Evolutionary conservation across 2,888 invertebrate species (phyloP).

Genomic region (Hirtodrosophila alboralis): DNA sequence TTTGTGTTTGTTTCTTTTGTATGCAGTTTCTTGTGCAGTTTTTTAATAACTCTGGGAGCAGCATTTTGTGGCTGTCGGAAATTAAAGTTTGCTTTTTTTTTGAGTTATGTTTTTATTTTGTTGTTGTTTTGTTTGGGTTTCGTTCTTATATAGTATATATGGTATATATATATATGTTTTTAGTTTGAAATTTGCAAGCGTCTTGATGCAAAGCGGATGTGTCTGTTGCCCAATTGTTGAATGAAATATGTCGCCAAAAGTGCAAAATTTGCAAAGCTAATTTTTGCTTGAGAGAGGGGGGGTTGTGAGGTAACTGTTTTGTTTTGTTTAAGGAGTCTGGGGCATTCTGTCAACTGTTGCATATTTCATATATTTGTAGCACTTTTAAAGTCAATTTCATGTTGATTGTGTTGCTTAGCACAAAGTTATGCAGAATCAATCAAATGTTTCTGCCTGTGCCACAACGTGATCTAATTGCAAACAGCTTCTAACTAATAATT

Average conservation of each 20-base stretch:
- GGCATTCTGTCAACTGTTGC: conserved; percentile 50
- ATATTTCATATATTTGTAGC: conserved; percentile 58
- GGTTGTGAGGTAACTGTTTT: conserved; percentile 1
- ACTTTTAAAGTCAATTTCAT: conserved; percentile 46
- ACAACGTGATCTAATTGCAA: conserved; percentile 19
- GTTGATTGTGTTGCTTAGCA: conserved; percentile 35
- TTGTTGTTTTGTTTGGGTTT: not conserved
- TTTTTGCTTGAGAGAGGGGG: not conserved
- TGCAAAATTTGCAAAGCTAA: conserved; percentile 66
- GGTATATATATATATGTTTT: conserved; percentile 12
- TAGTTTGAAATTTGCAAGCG: conserved; percentile 47
- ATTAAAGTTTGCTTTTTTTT: conserved; percentile 55
- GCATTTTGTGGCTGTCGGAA: conserved; percentile 55
- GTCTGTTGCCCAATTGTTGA: conserved; percentile 65
- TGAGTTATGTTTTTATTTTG: conserved; percentile 53
- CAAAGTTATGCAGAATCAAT: conserved; percentile 37
- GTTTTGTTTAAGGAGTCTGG: conserved; percentile 19
- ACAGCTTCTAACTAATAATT: conserved; percentile 21
- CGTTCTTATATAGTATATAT: conserved; percentile 13
- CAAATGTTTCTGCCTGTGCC: conserved; percentile 37
- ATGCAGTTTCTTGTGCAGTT: conserved; percentile 53
- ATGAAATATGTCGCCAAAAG: conserved; percentile 69
- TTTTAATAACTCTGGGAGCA: conserved; percentile 58
- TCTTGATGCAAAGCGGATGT: conserved; percentile 55
- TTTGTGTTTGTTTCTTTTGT: conserved; percentile 59